Conservation (phyloP, 2,113 vertebrate species). For the Cacatua alba region DNA sequence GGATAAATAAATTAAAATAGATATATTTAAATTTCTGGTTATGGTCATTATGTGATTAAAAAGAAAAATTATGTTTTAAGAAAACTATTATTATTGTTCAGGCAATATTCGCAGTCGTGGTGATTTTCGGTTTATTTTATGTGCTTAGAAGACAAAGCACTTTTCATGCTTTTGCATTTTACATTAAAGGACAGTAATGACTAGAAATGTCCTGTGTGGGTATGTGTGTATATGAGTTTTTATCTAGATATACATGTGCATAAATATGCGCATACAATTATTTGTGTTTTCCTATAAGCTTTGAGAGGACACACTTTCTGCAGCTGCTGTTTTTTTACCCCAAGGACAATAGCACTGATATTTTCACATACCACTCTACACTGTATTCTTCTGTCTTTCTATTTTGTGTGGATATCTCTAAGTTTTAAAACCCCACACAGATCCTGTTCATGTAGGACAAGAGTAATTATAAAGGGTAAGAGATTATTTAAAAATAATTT, state of each 20-base stretch:
- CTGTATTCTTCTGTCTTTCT: background rate
- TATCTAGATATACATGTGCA: fast-evolving
- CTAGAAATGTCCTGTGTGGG: background rate
- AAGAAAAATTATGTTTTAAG: background rate
- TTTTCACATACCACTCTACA: background rate
- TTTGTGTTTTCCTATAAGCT: background rate
- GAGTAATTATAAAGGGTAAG: background rate
- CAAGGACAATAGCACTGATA: background rate
- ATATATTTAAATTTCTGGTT: background rate
- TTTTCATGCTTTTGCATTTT: background rate
- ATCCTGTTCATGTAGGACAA: background rate
- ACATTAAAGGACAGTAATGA: background rate
- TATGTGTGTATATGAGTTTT: background rate
- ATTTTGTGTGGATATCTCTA: background rate
- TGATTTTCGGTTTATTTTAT: background rate
- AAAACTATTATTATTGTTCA: background rate
- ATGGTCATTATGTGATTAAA: background rate
- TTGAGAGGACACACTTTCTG: background rate
- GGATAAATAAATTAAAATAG: background rate
- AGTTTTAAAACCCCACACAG: background rate
- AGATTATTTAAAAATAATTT: background rate
- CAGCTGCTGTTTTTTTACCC: background rate
- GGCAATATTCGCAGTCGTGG: background rate
- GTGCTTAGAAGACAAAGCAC: background rate
- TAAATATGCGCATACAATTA: background rate